phyloP scores from a whole-genome alignment of 2,113 vertebrate species.

The Eretmochelys imbricata region DNA sequence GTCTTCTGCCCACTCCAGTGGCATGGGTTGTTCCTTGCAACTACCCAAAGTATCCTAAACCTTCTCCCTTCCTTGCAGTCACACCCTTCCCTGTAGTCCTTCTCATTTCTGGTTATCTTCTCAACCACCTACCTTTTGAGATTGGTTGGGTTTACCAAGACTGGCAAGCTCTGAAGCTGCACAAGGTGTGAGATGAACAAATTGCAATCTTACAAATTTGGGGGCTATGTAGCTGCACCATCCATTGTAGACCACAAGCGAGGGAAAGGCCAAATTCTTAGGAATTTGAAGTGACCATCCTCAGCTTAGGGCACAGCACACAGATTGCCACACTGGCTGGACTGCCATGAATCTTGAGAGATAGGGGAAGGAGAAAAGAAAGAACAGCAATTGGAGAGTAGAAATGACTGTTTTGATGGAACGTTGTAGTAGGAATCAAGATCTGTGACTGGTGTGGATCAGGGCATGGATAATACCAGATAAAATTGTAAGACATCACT shows the following conservation, averaged over 20 bases:
- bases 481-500: background rate
- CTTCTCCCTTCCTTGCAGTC: background rate
- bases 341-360: background rate
- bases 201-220: background rate
- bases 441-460: background rate
- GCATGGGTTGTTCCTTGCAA: background rate
- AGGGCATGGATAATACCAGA: fast-evolving
- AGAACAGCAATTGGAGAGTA: background rate
- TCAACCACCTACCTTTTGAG: background rate
- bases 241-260: no score
- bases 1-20: background rate
- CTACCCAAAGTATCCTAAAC: background rate
- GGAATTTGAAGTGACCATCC: no score
- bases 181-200: no score
- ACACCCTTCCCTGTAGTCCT: background rate
- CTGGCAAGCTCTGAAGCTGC: background rate
- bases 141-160: background rate
- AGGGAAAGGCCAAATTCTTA: no score
- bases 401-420: background rate
- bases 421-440: fast-evolving
- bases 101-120: background rate
- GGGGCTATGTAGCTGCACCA: background rate
- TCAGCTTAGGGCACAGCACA: no score
- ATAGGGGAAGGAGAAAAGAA: background rate
- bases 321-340: no score